Evolutionary conservation across 1,140 invertebrate genomes (phyloP), one percentile per base, ranked within the genome.

Genomic region (Idris sp.): DNA sequence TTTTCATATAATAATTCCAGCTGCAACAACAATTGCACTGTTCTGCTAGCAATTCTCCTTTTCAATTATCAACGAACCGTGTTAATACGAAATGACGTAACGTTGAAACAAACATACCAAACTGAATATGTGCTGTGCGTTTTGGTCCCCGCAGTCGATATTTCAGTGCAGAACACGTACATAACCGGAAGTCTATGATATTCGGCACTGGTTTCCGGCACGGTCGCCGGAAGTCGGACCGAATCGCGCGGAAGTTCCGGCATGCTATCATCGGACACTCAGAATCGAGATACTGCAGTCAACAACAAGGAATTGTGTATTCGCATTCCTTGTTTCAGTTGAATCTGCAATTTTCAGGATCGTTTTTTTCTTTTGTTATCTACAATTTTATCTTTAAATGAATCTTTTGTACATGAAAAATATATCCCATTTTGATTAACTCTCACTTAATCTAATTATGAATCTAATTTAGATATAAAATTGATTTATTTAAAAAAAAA

Each of bases 161-260:
- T 71, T 58, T 72, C 58, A 64, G 31, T 4, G 16, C 18, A 16
- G 22, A 49, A 49, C 58, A 58, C 36, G 58, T 62, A 72, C 58
- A 18, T n/a, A 41, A 62, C 33, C 58, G 68, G 58, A 72, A 72
- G 58, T 72, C 68, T 72, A 62, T 72, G 67, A 71, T 71, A 71
- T 71, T 71, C 56, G 54, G 49, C 40, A 19, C 41, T 46, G 56
- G 67, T 71, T 71, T 71, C 67, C 67, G 67, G 48, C 54, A 53
- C 35, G 26, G 43, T 44, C 26, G 19, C 65, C 53, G 65, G 65
- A 69, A 59, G 53, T 59, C 30, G 18, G 18, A 18, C 53, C 28
- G 65, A 58, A 69, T 59, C 65, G 53, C 53, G 40, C 65, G 65
- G 65, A 69, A 69, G 65, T 61, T 61, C 65, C 54, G 65, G 46